Conservation (phyloP, 2,113 vertebrate genomes). For the Chaenocephalus aceratus region DNA sequence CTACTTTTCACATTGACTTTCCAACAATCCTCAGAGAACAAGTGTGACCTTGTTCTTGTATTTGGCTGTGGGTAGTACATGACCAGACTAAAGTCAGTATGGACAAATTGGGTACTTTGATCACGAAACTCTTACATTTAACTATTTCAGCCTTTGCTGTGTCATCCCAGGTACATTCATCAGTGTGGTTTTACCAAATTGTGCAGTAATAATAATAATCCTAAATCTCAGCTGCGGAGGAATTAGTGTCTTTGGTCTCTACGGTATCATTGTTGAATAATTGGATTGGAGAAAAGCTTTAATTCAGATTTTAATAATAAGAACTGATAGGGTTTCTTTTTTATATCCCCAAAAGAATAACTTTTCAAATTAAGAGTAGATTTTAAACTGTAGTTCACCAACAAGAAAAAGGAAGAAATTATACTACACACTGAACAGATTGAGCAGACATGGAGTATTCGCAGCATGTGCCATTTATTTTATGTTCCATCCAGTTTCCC, state of each 20-base stretch:
- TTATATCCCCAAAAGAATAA: conserved; percentile 6
- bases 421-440: conserved; percentile 34
- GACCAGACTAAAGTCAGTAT: conserved; percentile 29
- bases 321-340: conserved; percentile 3
- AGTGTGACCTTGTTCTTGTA: conserved; percentile 48
- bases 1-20: conserved; percentile 41
- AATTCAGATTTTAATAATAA: conserved; percentile 3
- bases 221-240: not conserved
- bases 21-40: conserved; percentile 40
- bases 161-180: not conserved
- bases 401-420: conserved; percentile 30
- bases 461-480: conserved; percentile 42
- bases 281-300: conserved; percentile 6
- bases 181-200: not conserved
- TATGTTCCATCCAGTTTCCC: conserved; percentile 51
- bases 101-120: conserved; percentile 25
- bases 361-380: conserved; percentile 5
- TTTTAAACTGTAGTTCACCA: conserved; percentile 20
- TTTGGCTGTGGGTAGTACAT: conserved; percentile 37
- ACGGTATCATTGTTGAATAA: conserved; percentile 7
- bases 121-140: conserved; percentile 13
- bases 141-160: conserved; percentile 5
- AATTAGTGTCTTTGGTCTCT: not conserved
- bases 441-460: conserved; percentile 42
- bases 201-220: not conserved